A percentile compares a stretch with the other conserved stretches of the same genome.
Conservation (phyloP, 2,888 invertebrate species). For the Leucophora obtusa region DNA sequence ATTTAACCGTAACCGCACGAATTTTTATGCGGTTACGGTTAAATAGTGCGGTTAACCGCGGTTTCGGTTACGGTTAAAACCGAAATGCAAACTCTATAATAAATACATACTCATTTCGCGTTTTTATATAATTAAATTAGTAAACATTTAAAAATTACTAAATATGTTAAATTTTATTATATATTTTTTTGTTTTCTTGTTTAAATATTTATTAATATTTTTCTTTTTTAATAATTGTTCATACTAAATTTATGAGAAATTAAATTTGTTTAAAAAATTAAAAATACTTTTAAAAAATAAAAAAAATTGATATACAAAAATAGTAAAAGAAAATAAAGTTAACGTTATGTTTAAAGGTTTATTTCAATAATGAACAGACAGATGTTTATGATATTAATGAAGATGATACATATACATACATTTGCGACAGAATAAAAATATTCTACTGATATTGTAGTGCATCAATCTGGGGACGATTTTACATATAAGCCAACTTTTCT, state of each 20-base stretch:
- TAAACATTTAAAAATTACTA: constrained; percentile 59
- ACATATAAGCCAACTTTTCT: constrained; percentile 26
- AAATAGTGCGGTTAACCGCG: no score
- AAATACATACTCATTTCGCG: no score
- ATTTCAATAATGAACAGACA: constrained; percentile 19
- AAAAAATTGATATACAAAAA: constrained; percentile 19
- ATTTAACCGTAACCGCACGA: no score
- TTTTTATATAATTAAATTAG: constrained; percentile 56
- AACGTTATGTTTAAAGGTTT: constrained; percentile 17
- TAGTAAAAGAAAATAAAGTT: constrained; percentile 29
- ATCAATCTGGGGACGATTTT: constrained; percentile 28
- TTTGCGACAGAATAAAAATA: constrained; percentile 14
- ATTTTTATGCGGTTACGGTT: no score
- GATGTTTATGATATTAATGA: constrained; percentile 14
- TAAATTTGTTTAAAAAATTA: constrained; percentile 30
- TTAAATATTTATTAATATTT: constrained; percentile 26
- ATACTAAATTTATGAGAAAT: constrained; percentile 51
- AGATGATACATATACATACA: constrained; percentile 35
- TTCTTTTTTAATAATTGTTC: constrained; percentile 50
- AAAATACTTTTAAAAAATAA: constrained; percentile 43
- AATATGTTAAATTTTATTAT: constrained; percentile 60
- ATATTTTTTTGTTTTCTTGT: constrained; percentile 16
- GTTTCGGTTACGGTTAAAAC: no score
- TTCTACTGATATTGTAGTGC: constrained; percentile 20
- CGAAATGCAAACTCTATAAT: no score